Evolutionary conservation across 2,888 invertebrate species (phyloP).

Genomic region (Mimas tiliae): DNA sequence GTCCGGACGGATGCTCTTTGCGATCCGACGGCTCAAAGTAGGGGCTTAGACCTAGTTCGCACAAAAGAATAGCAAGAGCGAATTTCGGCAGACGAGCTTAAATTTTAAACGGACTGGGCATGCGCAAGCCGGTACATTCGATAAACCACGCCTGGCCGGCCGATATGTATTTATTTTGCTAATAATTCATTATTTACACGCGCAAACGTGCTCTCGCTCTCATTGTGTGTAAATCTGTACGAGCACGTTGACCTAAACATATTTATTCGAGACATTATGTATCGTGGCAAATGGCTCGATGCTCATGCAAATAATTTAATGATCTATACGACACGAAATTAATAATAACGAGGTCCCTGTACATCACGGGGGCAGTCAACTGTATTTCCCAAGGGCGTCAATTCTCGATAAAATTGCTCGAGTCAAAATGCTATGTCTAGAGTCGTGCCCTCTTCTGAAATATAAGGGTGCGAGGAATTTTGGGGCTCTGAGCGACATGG

Average conservation of each 20-base stretch:
- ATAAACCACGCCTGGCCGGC: slow-evolving; percentile 51
- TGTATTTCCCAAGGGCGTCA: slow-evolving; percentile 54
- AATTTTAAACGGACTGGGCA: slow-evolving; percentile 53
- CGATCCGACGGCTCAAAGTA: slow-evolving; percentile 54
- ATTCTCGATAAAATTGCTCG: slow-evolving; percentile 56
- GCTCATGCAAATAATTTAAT: slow-evolving; percentile 37
- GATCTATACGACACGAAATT: slow-evolving; percentile 45
- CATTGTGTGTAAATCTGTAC: slow-evolving; percentile 73
- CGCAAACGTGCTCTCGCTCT: slow-evolving; percentile 60
- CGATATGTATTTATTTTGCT: slow-evolving; percentile 52
- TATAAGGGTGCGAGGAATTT: slow-evolving; percentile 61
- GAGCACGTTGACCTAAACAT: slow-evolving; percentile 64
- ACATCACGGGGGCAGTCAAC: slow-evolving; percentile 47
- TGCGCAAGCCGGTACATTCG: slow-evolving; percentile 50
- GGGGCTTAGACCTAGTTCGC: slow-evolving; percentile 55
- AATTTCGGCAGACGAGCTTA: slow-evolving; percentile 45
- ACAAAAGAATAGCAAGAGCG: slow-evolving; percentile 52
- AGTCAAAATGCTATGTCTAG: slow-evolving; percentile 52
- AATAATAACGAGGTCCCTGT: slow-evolving; percentile 45
- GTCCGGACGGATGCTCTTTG: slow-evolving; percentile 52
- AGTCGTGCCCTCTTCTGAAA: slow-evolving; percentile 55
- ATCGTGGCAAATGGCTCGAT: slow-evolving; percentile 39
- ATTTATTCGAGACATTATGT: slow-evolving; percentile 59
- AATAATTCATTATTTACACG: slow-evolving; percentile 71
- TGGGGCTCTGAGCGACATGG: slow-evolving; percentile 58